Conservation (phyloP, 2,888 invertebrate genomes). For the Heliconius ismenius region DNA sequence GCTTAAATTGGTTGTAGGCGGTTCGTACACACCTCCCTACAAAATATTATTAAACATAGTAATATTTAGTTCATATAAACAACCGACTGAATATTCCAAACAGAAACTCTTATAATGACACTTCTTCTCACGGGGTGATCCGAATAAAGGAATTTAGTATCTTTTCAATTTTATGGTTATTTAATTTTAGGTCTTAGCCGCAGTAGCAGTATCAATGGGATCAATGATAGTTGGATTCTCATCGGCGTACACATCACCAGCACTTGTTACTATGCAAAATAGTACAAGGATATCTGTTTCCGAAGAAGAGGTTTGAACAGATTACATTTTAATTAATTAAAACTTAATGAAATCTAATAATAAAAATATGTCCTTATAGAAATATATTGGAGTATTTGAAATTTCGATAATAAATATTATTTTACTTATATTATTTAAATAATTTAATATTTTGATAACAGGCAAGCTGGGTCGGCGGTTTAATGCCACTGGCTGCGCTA, state of each 20-base stretch:
- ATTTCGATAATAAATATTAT: neutral
- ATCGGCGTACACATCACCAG: slow-evolving; percentile 94
- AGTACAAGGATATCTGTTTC: slow-evolving; percentile 82
- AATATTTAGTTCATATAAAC: slow-evolving; percentile 6
- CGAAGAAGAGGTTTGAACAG: slow-evolving; percentile 81
- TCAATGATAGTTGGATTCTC: slow-evolving; percentile 94
- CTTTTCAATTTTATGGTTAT: slow-evolving; percentile 1
- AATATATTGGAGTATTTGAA: neutral
- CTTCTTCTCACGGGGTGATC: neutral
- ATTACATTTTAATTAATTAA: neutral
- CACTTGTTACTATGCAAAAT: slow-evolving; percentile 87
- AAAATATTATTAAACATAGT: slow-evolving; percentile 16
- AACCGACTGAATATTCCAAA: neutral
- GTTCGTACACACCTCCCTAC: slow-evolving; percentile 61
- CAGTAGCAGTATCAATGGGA: slow-evolving; percentile 92
- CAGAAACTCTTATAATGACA: neutral
- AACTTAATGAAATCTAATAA: neutral
- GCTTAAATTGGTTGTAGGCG: slow-evolving; percentile 69
- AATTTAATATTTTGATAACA: slow-evolving; percentile 58
- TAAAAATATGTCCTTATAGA: neutral
- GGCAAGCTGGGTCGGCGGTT: slow-evolving; percentile 93
- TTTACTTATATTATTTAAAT: too few relatives aligned
- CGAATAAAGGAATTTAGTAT: neutral
- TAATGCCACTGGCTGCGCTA: slow-evolving; percentile 94
- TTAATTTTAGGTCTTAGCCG: slow-evolving; percentile 88